These are phyloP conservation scores for Catamblyrhynchus diadema DNA, from an alignment of 2,797 vertebrate genomes.

Conservation along the genomic window DNA sequence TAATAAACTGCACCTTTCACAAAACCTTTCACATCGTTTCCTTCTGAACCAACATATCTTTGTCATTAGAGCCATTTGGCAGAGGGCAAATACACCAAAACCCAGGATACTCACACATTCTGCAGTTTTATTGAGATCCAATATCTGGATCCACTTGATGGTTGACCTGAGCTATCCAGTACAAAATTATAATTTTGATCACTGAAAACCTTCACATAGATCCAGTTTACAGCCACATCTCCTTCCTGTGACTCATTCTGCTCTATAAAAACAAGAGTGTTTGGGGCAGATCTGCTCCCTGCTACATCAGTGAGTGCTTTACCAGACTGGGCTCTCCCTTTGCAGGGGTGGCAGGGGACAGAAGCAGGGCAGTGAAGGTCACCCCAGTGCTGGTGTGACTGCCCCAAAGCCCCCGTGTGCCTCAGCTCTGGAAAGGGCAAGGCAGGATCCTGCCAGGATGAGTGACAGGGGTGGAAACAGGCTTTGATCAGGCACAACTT, in stretches of 20 bases:
- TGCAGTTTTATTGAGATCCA: background rate
- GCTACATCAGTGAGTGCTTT: background rate
- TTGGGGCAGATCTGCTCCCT: background rate
- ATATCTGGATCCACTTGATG: background rate
- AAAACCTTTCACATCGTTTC: background rate
- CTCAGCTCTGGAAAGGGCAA: accelerated
- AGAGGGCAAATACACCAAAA: background rate
- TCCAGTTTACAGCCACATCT: background rate
- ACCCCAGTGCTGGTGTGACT: background rate
- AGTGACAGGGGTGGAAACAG: background rate
- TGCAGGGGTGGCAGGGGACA: background rate
- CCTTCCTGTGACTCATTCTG: background rate
- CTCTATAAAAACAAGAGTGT: background rate
- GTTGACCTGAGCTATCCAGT: background rate
- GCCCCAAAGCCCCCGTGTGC: accelerated
- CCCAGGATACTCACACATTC: background rate
- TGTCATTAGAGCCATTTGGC: background rate
- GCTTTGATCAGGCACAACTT: background rate
- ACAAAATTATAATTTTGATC: background rate
- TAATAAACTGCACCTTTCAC: background rate
- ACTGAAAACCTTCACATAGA: background rate
- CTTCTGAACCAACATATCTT: background rate
- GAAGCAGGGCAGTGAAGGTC: background rate
- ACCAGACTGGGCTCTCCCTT: background rate
- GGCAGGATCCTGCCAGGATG: accelerated